phyloP scores from a whole-genome alignment of 2,113 vertebrate species.

The Phoxinus phoxinus region DNA sequence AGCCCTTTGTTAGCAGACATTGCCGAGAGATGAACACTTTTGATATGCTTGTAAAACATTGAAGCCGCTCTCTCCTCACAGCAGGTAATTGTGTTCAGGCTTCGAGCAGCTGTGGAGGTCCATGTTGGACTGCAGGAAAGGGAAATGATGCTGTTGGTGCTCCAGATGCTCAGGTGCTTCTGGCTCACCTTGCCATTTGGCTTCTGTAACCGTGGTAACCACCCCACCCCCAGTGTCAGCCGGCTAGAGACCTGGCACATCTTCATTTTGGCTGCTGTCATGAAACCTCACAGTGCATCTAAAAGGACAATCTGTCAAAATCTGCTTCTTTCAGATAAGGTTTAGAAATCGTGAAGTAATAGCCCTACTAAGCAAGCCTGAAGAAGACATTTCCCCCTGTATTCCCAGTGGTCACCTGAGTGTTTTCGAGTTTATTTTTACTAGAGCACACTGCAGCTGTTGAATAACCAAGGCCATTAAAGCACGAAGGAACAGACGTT shows the following conservation, averaged over 20 bases:
- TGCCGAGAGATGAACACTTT: neutral
- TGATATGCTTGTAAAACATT: neutral
- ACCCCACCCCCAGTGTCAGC: neutral
- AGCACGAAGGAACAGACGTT: slow-evolving; percentile 33
- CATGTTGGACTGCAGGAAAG: neutral
- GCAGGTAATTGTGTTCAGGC: slow-evolving; percentile 41
- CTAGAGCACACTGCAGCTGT: neutral
- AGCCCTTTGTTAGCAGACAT: neutral
- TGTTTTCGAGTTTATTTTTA: neutral
- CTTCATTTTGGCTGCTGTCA: slow-evolving; percentile 14
- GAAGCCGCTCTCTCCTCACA: slow-evolving; percentile 4
- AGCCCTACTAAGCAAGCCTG: neutral
- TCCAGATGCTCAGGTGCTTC: slow-evolving; percentile 30
- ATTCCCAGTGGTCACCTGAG: neutral
- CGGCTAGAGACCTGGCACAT: slow-evolving; percentile 12
- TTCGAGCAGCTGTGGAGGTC: slow-evolving; percentile 26
- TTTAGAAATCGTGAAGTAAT: neutral
- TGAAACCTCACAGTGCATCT: neutral
- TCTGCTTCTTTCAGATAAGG: slow-evolving; percentile 25
- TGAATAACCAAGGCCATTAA: slow-evolving; percentile 49
- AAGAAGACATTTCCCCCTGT: neutral
- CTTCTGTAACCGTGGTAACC: slow-evolving; percentile 29
- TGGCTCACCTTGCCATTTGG: slow-evolving; percentile 17
- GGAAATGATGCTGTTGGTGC: slow-evolving; percentile 1
- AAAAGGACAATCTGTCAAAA: slow-evolving; percentile 31